Conservation (phyloP, 2,797 vertebrate species). For the Anabas testudineus region DNA sequence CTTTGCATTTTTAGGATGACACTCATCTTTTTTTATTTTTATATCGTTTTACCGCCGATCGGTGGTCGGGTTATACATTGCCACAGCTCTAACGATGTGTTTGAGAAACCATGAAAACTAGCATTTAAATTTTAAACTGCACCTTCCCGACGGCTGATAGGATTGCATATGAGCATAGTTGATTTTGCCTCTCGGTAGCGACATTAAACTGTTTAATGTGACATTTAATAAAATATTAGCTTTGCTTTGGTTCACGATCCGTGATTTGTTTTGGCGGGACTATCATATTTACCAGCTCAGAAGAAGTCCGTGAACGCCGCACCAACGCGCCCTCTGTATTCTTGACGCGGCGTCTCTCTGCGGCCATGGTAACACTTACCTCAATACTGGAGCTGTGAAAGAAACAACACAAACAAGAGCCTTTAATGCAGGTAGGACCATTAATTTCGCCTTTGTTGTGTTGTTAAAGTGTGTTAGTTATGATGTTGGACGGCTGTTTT, state of each 20-base stretch:
- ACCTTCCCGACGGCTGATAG: no score
- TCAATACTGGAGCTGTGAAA: constrained; percentile 43
- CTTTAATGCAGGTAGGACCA: constrained; percentile 58
- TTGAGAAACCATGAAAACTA: background rate
- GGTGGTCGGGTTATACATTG: constrained; percentile 24
- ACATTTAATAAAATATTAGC: background rate
- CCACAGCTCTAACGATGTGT: constrained; percentile 2
- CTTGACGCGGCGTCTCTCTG: constrained; percentile 78
- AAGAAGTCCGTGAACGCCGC: constrained; percentile 46
- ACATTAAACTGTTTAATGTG: rapidly evolving
- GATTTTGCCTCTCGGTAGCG: rapidly evolving
- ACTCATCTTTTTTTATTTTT: background rate
- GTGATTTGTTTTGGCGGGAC: rapidly evolving
- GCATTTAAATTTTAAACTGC: rapidly evolving
- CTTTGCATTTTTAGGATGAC: background rate
- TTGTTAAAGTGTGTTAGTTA: background rate
- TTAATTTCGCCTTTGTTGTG: rapidly evolving
- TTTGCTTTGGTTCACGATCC: background rate
- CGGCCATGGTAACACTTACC: constrained; percentile 85
- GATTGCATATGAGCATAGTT: no score
- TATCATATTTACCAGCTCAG: constrained; percentile 7
- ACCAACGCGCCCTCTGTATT: constrained; percentile 47
- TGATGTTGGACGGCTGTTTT: background rate
- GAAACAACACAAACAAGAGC: constrained; percentile 23
- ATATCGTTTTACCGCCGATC: constrained; percentile 26